phyloP scores from a whole-genome alignment of 2,113 vertebrate genomes.

The Ifrita kowaldi region DNA sequence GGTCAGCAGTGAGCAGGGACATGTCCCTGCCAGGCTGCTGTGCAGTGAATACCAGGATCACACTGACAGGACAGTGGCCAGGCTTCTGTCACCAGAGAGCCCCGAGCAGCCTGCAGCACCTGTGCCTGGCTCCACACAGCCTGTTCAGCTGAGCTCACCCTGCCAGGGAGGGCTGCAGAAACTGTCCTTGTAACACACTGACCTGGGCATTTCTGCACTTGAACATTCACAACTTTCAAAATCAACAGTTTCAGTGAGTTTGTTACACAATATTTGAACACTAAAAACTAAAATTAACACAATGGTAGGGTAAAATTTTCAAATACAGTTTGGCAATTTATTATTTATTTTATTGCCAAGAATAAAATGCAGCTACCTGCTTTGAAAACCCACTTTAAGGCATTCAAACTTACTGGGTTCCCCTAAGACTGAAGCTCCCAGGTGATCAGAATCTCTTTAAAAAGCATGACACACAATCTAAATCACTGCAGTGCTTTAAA shows the following conservation, averaged over 20 bases:
- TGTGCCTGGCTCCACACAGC: not conserved
- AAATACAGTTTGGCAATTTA: not conserved
- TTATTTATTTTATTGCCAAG: not conserved
- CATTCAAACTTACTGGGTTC: not conserved
- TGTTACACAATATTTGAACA: not conserved
- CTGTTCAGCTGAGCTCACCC: not conserved
- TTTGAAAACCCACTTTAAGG: not conserved
- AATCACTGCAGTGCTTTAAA: not conserved
- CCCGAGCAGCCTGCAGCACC: not conserved
- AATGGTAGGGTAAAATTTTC: not conserved
- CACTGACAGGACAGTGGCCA: fast-evolving
- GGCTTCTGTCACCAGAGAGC: not conserved
- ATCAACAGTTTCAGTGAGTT: not conserved
- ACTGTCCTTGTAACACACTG: not conserved
- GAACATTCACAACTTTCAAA: not conserved
- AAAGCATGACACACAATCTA: not conserved
- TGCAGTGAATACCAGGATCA: not conserved
- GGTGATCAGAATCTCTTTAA: not conserved
- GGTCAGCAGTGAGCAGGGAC: not conserved
- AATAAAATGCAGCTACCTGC: not conserved
- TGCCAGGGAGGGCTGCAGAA: not conserved
- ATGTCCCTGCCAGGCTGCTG: not conserved
- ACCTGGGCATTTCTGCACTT: not conserved
- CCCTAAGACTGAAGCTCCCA: not conserved
- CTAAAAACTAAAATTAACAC: not conserved